phyloP scores from a whole-genome alignment of 92 coral and sea anemone species.

The Heliopora coerulea region DNA sequence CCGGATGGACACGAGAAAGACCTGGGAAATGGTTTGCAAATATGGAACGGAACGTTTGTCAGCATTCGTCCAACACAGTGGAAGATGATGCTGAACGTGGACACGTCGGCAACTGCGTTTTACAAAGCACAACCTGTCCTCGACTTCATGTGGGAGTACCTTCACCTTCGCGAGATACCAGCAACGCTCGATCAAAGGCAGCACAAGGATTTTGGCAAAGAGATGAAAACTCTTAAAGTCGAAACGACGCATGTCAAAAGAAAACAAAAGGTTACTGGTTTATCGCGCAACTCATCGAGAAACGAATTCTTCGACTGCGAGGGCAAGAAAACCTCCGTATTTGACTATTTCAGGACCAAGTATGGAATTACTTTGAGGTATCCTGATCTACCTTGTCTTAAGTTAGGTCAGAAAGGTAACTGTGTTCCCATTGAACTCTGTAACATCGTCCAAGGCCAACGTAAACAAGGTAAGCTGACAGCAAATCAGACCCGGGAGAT shows the following conservation, averaged over 20 bases:
- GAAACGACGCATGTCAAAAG: conserved; percentile 64
- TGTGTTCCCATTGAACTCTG: conserved; percentile 80
- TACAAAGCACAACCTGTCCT: conserved; percentile 92
- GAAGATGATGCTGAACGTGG: conserved; percentile 90
- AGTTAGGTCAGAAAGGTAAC: conserved; percentile 52
- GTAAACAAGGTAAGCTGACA: conserved; percentile 52
- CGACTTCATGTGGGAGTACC: conserved; percentile 77
- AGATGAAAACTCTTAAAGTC: conserved; percentile 65
- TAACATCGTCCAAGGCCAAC: conserved; percentile 54
- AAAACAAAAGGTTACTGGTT: conserved; percentile 56
- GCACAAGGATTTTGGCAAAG: conserved; percentile 38
- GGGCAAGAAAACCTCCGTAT: conserved; percentile 57
- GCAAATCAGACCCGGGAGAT: conserved; percentile 70
- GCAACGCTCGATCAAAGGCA: conserved; percentile 55
- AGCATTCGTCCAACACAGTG: conserved; percentile 87
- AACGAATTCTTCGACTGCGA: conserved; percentile 38
- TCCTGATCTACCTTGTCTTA: conserved; percentile 46
- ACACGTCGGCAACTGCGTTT: conserved; percentile 92
- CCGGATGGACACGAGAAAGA: conserved; percentile 33
- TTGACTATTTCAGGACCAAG: conserved; percentile 58
- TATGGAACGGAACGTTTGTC: conserved; percentile 75
- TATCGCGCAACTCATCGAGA: conserved; percentile 50
- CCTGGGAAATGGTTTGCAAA: conserved; percentile 83
- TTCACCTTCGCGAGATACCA: conserved; percentile 40
- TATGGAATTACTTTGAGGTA: conserved; percentile 52